Evolutionary conservation across 1,140 invertebrate species (phyloP).

Genomic region (Brachionus rubens): DNA sequence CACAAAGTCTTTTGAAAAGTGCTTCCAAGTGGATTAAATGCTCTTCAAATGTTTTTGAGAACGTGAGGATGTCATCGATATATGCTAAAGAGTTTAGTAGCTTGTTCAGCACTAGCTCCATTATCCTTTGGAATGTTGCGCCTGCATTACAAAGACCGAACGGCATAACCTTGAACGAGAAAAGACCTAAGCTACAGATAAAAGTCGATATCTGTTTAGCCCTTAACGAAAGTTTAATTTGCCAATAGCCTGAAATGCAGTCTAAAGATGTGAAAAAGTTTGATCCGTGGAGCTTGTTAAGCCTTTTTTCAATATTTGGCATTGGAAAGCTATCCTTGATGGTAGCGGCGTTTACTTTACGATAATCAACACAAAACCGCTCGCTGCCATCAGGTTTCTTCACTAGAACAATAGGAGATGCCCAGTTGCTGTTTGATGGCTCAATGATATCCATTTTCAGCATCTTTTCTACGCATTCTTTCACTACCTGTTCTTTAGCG

Average conservation of each 20-base stretch:
- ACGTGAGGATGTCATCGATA: slow-evolving; percentile 63
- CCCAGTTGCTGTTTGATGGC: too few species aligned
- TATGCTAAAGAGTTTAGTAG: slow-evolving; percentile 47
- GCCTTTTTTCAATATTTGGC: background rate
- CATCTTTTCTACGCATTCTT: too few species aligned
- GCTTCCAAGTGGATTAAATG: slow-evolving; percentile 56
- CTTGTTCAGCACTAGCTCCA: slow-evolving; percentile 56
- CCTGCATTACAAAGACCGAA: slow-evolving; percentile 60
- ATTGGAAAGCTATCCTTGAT: slow-evolving; percentile 22
- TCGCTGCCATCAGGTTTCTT: too few species aligned
- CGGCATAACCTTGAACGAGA: slow-evolving; percentile 50
- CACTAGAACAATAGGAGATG: too few species aligned
- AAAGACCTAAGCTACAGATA: background rate
- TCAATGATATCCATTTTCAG: too few species aligned
- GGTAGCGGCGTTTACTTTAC: slow-evolving; percentile 3
- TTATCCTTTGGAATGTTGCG: slow-evolving; percentile 60
- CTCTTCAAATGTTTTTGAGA: slow-evolving; percentile 53
- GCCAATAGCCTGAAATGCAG: too few species aligned
- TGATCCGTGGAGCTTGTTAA: background rate
- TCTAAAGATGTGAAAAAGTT: slow-evolving; percentile 52
- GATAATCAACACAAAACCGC: too few species aligned
- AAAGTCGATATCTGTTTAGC: slow-evolving; percentile 50
- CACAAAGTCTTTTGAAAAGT: slow-evolving; percentile 55
- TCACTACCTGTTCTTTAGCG: slow-evolving; percentile 4
- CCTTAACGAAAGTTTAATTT: slow-evolving; percentile 51